Evolutionary conservation across 2,113 vertebrate species (phyloP).

Genomic region (Cariama cristata): DNA sequence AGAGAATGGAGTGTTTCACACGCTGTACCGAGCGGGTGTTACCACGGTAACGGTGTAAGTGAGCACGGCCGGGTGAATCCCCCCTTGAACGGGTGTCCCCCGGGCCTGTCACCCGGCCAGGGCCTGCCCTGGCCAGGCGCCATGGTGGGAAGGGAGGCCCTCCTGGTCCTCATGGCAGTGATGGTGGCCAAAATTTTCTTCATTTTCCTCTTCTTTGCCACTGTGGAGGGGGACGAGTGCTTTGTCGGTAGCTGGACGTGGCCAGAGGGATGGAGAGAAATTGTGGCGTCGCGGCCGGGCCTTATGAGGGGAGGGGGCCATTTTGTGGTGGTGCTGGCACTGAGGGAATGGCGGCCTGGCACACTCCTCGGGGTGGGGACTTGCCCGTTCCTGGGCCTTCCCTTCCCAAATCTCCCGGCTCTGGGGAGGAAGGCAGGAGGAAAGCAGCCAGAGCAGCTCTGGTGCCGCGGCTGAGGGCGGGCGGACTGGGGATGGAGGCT

Average conservation of each 20-base stretch:
- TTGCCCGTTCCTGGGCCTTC: accelerated
- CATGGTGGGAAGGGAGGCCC: neutral
- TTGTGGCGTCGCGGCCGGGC: accelerated
- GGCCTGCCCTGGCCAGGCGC: neutral
- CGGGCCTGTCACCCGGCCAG: neutral
- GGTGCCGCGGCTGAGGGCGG: neutral
- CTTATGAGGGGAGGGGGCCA: accelerated
- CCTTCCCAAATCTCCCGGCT: accelerated
- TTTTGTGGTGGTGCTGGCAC: neutral
- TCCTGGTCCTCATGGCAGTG: neutral
- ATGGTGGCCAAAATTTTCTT: accelerated
- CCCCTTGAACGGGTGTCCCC: neutral
- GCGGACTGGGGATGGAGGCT: neutral
- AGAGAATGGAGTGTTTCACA: constrained; percentile 59
- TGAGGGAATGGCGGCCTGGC: accelerated
- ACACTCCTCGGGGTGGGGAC: accelerated
- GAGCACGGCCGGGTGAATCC: neutral
- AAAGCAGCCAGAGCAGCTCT: accelerated
- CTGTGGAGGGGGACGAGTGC: accelerated
- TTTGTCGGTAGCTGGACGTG: accelerated
- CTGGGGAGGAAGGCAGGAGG: neutral
- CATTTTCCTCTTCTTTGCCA: accelerated
- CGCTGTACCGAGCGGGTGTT: neutral
- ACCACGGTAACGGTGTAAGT: constrained; percentile 62
- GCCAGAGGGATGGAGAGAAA: accelerated